A percentile compares a stretch with the other conserved stretches of the same genome.
Evolutionary conservation across 2,113 vertebrate species (phyloP).

Genomic region (Tursiops truncatus): DNA sequence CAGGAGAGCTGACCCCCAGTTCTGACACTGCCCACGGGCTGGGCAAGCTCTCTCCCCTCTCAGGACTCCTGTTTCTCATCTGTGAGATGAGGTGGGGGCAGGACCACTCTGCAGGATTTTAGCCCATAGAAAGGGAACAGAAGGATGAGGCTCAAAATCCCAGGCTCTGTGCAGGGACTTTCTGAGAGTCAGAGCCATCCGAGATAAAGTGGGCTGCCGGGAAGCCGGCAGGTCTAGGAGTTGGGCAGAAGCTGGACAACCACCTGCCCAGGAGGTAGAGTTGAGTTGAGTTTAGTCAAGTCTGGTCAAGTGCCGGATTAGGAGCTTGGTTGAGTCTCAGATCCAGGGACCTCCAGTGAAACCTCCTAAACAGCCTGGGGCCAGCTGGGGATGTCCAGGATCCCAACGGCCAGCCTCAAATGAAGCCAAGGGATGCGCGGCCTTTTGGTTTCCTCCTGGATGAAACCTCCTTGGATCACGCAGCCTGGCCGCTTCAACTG

Average conservation of each 20-base stretch:
- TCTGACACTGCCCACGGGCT: rapidly evolving
- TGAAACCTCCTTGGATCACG: background rate
- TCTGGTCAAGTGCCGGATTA: background rate
- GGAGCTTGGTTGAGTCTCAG: background rate
- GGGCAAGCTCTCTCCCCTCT: background rate
- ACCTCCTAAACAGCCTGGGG: background rate
- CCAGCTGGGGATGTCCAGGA: background rate
- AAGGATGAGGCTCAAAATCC: background rate
- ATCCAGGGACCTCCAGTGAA: background rate
- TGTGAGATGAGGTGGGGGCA: background rate
- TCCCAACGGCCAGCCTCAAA: background rate
- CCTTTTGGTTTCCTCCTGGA: background rate
- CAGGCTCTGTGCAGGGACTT: background rate
- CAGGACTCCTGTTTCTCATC: background rate
- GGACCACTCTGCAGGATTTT: background rate
- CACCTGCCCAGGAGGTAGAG: background rate
- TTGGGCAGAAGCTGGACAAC: too few species aligned
- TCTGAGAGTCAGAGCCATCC: background rate
- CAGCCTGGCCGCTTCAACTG: rapidly evolving
- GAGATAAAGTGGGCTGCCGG: background rate
- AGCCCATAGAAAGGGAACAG: background rate
- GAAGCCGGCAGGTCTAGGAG: background rate
- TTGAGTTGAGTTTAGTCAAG: background rate
- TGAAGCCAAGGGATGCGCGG: background rate
- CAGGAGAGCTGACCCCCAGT: background rate